phyloP scores from a whole-genome alignment of 2,113 vertebrate genomes.

The Chrysochloris asiatica region DNA sequence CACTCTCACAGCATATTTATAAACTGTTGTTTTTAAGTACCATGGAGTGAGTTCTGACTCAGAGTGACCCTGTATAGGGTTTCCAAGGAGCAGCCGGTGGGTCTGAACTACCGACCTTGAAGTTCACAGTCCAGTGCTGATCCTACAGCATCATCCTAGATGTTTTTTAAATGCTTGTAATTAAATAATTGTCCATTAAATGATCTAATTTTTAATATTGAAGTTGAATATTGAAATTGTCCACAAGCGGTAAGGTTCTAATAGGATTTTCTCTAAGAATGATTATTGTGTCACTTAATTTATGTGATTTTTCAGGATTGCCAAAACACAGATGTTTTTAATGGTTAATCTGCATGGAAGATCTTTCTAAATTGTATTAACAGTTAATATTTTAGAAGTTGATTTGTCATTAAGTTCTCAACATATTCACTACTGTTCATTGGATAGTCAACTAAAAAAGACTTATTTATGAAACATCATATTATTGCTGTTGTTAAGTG shows the following conservation, averaged over 20 bases:
- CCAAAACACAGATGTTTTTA: background rate
- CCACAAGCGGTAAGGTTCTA: background rate
- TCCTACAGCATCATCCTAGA: too few relatives aligned
- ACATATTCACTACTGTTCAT: background rate
- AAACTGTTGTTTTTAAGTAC: too few relatives aligned
- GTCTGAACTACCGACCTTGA: too few relatives aligned
- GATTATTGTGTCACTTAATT: background rate
- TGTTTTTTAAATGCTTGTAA: background rate
- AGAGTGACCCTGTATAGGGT: too few relatives aligned
- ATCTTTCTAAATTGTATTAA: background rate
- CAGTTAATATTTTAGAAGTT: background rate
- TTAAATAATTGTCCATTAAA: background rate
- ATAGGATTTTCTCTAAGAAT: background rate
- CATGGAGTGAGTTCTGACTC: too few relatives aligned
- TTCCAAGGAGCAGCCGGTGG: too few relatives aligned
- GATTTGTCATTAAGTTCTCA: background rate
- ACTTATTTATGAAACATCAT: background rate
- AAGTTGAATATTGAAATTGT: conserved; percentile 19
- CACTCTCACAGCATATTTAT: background rate
- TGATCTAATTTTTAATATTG: background rate
- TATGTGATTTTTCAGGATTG: background rate
- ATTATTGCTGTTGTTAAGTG: too few relatives aligned
- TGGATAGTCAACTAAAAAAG: background rate
- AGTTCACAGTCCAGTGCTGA: too few relatives aligned
- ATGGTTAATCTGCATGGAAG: background rate